phyloP scores from a whole-genome alignment of 2,113 vertebrate species.

The Scopus umbretta region DNA sequence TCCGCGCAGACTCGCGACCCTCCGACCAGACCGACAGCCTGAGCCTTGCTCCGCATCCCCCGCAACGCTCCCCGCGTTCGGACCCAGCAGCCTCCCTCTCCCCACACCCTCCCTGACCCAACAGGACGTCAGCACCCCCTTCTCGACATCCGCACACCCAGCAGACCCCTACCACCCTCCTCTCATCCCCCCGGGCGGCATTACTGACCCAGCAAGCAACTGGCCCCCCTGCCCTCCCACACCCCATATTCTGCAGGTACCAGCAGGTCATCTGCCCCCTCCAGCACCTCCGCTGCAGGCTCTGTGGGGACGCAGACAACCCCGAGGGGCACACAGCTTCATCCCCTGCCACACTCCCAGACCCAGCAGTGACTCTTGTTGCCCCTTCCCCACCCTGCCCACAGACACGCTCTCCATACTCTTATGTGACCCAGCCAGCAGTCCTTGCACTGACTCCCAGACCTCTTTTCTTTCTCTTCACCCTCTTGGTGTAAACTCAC shows the following conservation, averaged over 20 bases:
- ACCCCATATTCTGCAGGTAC: background rate
- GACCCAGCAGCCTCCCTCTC: background rate
- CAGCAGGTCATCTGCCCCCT: background rate
- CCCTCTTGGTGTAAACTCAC: background rate
- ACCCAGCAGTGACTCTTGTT: background rate
- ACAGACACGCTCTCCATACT: background rate
- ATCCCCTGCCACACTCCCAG: background rate
- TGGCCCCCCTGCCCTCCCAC: rapidly evolving
- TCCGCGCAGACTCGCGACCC: rapidly evolving
- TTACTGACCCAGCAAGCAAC: background rate
- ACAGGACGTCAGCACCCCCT: background rate
- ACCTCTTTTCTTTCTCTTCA: background rate
- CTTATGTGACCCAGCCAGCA: background rate
- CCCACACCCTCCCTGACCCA: background rate
- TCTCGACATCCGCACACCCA: background rate
- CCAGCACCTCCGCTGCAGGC: background rate
- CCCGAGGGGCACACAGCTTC: background rate
- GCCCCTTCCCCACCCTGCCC: background rate
- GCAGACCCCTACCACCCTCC: background rate
- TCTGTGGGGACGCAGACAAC: background rate
- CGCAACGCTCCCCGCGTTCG: background rate
- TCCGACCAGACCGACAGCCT: rapidly evolving
- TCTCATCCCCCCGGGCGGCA: background rate
- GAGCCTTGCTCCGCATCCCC: background rate
- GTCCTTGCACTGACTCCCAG: background rate